phyloP scores from a whole-genome alignment of 2,888 invertebrate species.

The Taphrorychus bicolor region DNA sequence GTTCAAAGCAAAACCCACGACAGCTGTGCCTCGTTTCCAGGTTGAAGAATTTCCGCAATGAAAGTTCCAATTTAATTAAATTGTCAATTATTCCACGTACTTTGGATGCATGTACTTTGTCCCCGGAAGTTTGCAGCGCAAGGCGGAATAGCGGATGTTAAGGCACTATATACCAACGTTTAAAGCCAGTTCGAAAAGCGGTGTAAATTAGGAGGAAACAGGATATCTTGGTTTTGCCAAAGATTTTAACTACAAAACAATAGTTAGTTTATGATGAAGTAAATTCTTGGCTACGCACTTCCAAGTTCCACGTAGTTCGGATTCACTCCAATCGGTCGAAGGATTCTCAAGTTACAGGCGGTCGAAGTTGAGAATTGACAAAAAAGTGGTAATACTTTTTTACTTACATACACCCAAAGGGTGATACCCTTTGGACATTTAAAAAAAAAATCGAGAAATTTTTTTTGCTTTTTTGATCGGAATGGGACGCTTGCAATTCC shows the following conservation, averaged over 20 bases:
- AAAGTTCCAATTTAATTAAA: slow-evolving; percentile 19
- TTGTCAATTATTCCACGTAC: slow-evolving; percentile 18
- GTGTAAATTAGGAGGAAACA: background rate
- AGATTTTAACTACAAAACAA: background rate
- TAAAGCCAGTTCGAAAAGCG: background rate
- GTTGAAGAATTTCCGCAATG: slow-evolving; percentile 9
- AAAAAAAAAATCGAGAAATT: too few species aligned
- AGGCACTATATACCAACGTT: background rate
- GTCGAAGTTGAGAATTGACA: too few species aligned
- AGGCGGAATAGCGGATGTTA: background rate
- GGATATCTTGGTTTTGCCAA: background rate
- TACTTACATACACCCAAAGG: too few species aligned
- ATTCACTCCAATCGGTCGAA: too few species aligned
- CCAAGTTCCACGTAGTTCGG: too few species aligned
- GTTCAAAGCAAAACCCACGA: background rate
- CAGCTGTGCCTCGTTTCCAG: slow-evolving; percentile 13
- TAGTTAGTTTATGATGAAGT: too few species aligned
- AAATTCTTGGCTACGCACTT: too few species aligned
- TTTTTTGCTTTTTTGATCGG: too few species aligned
- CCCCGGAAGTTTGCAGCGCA: slow-evolving; percentile 1
- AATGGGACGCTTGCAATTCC: too few species aligned
- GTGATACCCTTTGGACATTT: too few species aligned
- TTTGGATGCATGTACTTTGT: slow-evolving; percentile 13
- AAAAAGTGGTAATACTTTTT: too few species aligned
- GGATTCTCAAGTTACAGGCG: too few species aligned